Evolutionary conservation across 2,113 vertebrate species (phyloP), one percentile per base, ranked within the genome.

Genomic region (Coreoperca whiteheadi): DNA sequence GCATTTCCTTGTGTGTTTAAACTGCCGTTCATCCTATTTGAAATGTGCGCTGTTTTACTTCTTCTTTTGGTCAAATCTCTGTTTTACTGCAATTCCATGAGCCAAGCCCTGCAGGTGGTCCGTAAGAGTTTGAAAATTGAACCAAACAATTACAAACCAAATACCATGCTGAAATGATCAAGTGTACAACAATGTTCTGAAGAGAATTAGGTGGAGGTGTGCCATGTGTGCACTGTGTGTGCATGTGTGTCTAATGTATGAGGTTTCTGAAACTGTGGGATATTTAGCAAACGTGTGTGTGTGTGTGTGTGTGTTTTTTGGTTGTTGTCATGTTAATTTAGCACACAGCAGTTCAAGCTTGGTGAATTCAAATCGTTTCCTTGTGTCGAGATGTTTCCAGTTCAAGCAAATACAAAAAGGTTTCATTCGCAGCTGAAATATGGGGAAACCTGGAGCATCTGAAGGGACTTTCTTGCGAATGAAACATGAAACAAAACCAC

Each of bases 81-180:
- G 63, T 80, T 86, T 78, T 79, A 84, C 79, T 82, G 95, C 94
- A 95, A 95, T 95, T 94, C 94, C 87, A 51, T 87, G 93, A 94
- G 89, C 91, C 94, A 95, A 95, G 91, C 87, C 94, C 93, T 95
- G 94, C 94, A 94, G 94, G 86, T 90, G 93, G 94, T 92, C 88
- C 34, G 89, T 90, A 91, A 74, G 57, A 59, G 85, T 92, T 87
- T 91, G 87, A 83, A 86, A 84, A 79, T 67, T 68, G 12, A 89
- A 74, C 77, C 78, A 81, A 88, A 87, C 79, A 39, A 25, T 79
- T 59, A 88, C 74, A 88, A 84, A 84, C 21, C 23, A 70, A 86
- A 85, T 23, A 83, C 23, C 43, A 66, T 82, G 82, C 66, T 85
- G 65, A 86, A 66, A 84, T 79, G 82, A 81, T 60, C 69, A 71